phyloP scores from a whole-genome alignment of 2,888 invertebrate genomes.

The Hydrotaea cyrtoneurina region DNA sequence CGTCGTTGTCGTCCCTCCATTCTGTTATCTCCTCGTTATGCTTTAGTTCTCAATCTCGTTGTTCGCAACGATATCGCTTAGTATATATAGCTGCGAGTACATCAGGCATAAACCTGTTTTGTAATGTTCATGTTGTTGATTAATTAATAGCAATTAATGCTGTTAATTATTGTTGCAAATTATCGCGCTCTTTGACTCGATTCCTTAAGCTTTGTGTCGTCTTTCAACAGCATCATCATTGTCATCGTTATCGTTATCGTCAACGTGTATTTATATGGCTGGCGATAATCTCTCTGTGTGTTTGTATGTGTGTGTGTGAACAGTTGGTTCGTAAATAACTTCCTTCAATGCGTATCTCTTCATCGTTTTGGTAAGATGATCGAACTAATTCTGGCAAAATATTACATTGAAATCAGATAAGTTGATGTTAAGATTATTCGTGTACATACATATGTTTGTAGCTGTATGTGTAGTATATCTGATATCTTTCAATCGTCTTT shows the following conservation, averaged over 20 bases:
- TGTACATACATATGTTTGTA: neutral
- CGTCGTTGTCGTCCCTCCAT: too few species aligned
- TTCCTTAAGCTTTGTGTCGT: conserved; percentile 4
- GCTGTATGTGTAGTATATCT: neutral
- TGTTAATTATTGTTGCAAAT: conserved; percentile 66
- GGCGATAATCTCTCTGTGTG: neutral
- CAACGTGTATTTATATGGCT: neutral
- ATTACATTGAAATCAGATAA: conserved; percentile 54
- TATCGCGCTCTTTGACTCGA: conserved; percentile 60
- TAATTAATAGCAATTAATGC: conserved; percentile 62
- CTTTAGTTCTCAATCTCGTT: too few species aligned
- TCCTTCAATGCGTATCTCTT: conserved; percentile 10
- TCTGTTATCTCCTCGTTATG: too few species aligned
- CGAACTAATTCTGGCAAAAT: conserved; percentile 35
- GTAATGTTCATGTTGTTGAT: conserved; percentile 37
- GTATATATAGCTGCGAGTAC: too few species aligned
- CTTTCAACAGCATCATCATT: conserved; percentile 2
- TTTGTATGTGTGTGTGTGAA: too few species aligned
- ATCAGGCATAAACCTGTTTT: neutral
- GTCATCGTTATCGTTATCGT: neutral
- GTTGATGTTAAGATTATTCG: conserved; percentile 35
- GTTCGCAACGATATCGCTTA: too few species aligned
- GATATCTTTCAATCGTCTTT: neutral
- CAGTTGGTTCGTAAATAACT: conserved; percentile 25
- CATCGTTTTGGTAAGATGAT: neutral